Evolutionary conservation across 2,888 invertebrate genomes (phyloP).

Genomic region (Lomographa bimaculata): DNA sequence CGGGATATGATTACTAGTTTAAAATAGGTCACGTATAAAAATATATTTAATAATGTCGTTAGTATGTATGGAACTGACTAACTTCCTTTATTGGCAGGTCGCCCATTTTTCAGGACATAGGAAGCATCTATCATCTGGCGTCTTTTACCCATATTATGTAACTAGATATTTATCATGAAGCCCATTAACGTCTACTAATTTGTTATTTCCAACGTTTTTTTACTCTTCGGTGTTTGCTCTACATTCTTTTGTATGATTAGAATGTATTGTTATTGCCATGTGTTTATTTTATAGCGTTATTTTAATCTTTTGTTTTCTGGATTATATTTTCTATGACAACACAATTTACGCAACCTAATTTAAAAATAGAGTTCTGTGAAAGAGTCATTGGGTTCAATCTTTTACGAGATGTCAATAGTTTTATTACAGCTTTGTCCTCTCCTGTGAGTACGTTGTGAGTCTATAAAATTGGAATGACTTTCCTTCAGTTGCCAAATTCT

Average conservation of each 20-base stretch:
- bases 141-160: constrained; percentile 32
- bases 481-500: constrained; percentile 35
- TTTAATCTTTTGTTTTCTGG: constrained; percentile 34
- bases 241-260: constrained; percentile 13
- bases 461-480: constrained; percentile 34
- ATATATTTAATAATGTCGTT: constrained; percentile 21
- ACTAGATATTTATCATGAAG: constrained; percentile 21
- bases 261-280: constrained; percentile 11
- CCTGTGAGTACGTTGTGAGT: too few relatives aligned
- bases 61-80: constrained; percentile 34
- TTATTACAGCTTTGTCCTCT: constrained; percentile 34
- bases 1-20: too few relatives aligned
- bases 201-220: constrained; percentile 19
- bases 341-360: constrained; percentile 37
- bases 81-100: constrained; percentile 36
- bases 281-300: constrained; percentile 28
- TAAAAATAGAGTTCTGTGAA: not conserved
- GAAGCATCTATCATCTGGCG: constrained; percentile 45
- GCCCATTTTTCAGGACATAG: constrained; percentile 37
- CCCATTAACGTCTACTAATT: constrained; percentile 19
- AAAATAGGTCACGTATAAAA: constrained; percentile 13
- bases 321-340: constrained; percentile 30
- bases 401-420: constrained; percentile 31
- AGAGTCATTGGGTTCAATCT: constrained; percentile 12
- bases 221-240: constrained; percentile 5